A percentile compares a stretch with the other conserved stretches of the same genome.
phyloP scores from a whole-genome alignment of 2,888 invertebrate genomes.

The Parnassius mnemosyne region DNA sequence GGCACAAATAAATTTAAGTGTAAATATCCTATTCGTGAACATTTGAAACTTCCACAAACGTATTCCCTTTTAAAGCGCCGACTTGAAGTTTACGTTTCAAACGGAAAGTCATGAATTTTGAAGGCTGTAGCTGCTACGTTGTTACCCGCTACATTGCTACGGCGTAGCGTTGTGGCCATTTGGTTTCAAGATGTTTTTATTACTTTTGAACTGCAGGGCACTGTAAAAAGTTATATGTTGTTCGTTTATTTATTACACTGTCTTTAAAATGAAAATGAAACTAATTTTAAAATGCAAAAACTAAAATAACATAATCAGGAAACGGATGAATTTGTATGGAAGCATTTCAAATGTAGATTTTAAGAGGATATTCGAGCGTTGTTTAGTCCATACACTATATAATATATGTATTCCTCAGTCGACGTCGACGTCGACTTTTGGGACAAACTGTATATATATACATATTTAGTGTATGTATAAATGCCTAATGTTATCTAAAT shows the following conservation, averaged over 20 bases:
- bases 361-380: no score
- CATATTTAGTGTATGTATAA: no score
- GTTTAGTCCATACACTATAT: no score
- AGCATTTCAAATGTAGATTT: no score
- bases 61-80: constrained; percentile 50
- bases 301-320: background rate
- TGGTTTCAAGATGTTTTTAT: constrained; percentile 14
- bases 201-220: constrained; percentile 11
- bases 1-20: constrained; percentile 31
- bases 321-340: background rate
- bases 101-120: constrained; percentile 64
- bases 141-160: constrained; percentile 37
- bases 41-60: constrained; percentile 46
- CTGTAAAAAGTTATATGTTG: background rate
- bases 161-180: constrained; percentile 20
- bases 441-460: no score
- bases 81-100: constrained; percentile 55
- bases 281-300: background rate
- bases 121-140: constrained; percentile 38
- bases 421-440: no score
- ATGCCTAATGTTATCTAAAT: no score
- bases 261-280: no score
- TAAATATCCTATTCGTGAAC: constrained; percentile 38
- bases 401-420: no score
- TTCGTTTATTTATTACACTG: constrained; percentile 3